Evolutionary conservation across 1,140 invertebrate species (phyloP).

Genomic region (Drosophila grimshawi): DNA sequence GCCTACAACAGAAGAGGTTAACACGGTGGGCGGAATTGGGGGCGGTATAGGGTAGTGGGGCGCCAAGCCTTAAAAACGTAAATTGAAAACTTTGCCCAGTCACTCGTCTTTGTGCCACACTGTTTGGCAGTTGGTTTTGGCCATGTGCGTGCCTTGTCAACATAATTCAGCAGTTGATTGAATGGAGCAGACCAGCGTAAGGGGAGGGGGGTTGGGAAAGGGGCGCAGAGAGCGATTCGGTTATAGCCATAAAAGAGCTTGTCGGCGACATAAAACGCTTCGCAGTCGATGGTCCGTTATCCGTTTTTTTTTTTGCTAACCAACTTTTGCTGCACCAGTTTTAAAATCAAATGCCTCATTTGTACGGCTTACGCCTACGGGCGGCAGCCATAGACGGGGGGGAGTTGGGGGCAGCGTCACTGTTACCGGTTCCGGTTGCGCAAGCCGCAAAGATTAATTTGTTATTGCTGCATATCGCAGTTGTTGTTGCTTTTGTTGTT

Average conservation of each 20-base stretch:
- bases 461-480: slow-evolving; percentile 61
- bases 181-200: slow-evolving; percentile 26
- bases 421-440: slow-evolving; percentile 34
- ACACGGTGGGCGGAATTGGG: neutral
- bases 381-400: neutral
- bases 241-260: slow-evolving; percentile 48
- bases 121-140: slow-evolving; percentile 42
- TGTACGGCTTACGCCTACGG: slow-evolving; percentile 56
- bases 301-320: slow-evolving; percentile 59
- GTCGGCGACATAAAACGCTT: slow-evolving; percentile 63
- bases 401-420: slow-evolving; percentile 2
- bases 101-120: slow-evolving; percentile 13
- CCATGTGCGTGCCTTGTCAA: slow-evolving; percentile 72
- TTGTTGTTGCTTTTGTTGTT: neutral
- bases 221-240: too few species aligned
- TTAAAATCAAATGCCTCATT: slow-evolving; percentile 78
- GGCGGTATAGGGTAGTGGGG: neutral
- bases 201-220: neutral
- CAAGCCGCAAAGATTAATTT: slow-evolving; percentile 79
- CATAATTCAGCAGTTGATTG: slow-evolving; percentile 77
- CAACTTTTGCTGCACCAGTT: slow-evolving; percentile 70
- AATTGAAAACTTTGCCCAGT: slow-evolving; percentile 72
- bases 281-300: slow-evolving; percentile 47
- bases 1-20: slow-evolving; percentile 11
- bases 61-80: slow-evolving; percentile 65